These are phyloP conservation scores for Mesembrinibis cayennensis DNA, from an alignment of 2,113 vertebrate species.

Conservation along the genomic window DNA sequence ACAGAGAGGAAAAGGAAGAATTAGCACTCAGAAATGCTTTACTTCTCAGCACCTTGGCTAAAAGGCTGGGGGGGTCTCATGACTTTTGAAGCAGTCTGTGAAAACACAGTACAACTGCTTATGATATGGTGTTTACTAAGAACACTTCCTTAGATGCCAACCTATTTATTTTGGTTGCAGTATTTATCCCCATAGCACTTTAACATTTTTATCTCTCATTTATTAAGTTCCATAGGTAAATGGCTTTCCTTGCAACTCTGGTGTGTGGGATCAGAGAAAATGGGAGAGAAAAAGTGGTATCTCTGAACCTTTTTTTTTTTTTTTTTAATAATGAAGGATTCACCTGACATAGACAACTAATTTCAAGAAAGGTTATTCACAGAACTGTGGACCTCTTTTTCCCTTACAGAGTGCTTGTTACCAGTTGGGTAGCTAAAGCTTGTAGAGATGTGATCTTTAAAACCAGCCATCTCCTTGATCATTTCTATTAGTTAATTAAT, in stretches of 20 bases:
- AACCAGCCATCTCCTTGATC: not conserved
- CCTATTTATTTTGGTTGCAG: not conserved
- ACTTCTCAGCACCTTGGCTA: not conserved
- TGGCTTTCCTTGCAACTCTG: not conserved
- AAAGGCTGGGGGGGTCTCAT: not conserved
- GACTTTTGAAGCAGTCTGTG: not conserved
- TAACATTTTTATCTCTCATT: not conserved
- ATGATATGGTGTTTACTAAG: not conserved
- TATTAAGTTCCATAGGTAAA: not conserved
- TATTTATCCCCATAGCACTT: not conserved
- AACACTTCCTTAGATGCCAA: not conserved
- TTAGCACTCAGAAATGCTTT: not conserved
- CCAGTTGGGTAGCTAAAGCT: not conserved
- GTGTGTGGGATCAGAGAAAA: not conserved
- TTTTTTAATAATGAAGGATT: not conserved
- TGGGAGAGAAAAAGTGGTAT: not conserved
- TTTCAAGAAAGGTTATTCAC: not conserved
- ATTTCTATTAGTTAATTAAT: not conserved
- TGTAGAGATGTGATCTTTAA: not conserved
- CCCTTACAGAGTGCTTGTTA: not conserved
- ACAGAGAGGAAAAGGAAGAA: not conserved
- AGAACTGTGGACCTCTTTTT: not conserved
- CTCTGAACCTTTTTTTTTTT: not conserved
- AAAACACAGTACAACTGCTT: not conserved
- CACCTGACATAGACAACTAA: not conserved